phyloP scores from a whole-genome alignment of 2,797 vertebrate species.

The Lateolabrax maculatus region DNA sequence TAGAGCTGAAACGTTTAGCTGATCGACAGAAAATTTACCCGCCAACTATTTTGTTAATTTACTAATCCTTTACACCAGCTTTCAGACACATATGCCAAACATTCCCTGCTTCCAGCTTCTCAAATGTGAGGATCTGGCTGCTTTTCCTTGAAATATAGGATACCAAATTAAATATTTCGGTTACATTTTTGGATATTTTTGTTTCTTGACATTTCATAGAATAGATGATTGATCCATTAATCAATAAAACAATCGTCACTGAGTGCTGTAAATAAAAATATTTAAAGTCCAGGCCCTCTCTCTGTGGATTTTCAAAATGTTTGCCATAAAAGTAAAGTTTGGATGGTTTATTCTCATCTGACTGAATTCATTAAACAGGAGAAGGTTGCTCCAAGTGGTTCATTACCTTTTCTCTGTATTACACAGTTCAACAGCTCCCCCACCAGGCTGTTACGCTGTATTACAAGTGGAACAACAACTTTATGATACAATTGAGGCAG shows the following conservation, averaged over 20 bases:
- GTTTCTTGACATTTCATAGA: background rate
- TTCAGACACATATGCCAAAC: constrained; percentile 7
- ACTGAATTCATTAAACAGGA: background rate
- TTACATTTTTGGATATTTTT: too few relatives aligned
- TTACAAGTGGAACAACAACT: constrained; percentile 41
- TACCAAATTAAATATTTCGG: background rate
- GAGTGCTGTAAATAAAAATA: background rate
- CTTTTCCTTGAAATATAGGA: too few relatives aligned
- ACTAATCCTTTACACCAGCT: background rate
- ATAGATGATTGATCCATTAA: background rate
- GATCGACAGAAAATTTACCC: background rate
- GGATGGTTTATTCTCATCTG: background rate
- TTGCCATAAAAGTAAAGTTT: background rate
- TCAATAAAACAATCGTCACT: background rate
- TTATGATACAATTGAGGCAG: background rate
- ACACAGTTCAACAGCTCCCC: constrained; percentile 60
- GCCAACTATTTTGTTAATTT: background rate
- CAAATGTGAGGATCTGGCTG: background rate
- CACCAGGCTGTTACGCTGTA: constrained; percentile 20
- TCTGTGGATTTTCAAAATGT: background rate
- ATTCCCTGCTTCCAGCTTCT: background rate
- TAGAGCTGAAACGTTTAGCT: background rate
- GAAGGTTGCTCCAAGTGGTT: background rate
- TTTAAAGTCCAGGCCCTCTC: background rate
- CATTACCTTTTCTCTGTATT: background rate